These are phyloP conservation scores for Hirtodrosophila confusa DNA, from an alignment of 2,888 invertebrate genomes.

Conservation along the genomic window DNA sequence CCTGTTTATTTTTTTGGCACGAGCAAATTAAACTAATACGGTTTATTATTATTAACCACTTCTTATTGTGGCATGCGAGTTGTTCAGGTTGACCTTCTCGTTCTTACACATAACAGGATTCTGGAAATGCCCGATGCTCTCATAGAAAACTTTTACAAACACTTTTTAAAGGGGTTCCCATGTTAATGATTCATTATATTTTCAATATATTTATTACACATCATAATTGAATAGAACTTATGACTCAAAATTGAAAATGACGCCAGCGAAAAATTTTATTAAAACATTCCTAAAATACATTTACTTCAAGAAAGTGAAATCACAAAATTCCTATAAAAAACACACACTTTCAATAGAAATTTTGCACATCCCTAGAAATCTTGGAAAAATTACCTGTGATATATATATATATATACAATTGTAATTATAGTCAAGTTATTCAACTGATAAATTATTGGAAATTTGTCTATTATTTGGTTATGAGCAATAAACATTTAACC, in stretches of 20 bases:
- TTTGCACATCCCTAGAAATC: too few species aligned
- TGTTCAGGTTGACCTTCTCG: slow-evolving; percentile 20
- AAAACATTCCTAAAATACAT: too few species aligned
- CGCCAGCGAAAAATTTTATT: too few species aligned
- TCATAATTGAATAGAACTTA: neutral
- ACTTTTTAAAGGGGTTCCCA: neutral
- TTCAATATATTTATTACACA: neutral
- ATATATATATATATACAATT: too few species aligned
- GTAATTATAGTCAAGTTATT: too few species aligned
- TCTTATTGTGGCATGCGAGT: slow-evolving; percentile 5
- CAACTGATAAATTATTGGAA: too few species aligned
- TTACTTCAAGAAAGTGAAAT: too few species aligned
- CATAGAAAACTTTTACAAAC: neutral
- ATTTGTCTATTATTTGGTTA: too few species aligned
- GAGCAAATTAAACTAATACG: slow-evolving; percentile 4
- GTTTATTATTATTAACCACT: slow-evolving; percentile 1
- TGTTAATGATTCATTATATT: slow-evolving; percentile 2
- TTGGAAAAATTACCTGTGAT: too few species aligned
- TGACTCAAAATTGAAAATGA: neutral
- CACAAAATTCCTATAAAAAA: too few species aligned
- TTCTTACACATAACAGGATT: neutral
- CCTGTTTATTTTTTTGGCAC: slow-evolving; percentile 16
- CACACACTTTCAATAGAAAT: too few species aligned
- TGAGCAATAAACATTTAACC: too few species aligned
- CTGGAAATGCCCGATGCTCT: slow-evolving; percentile 1